Evolutionary conservation across 1,140 invertebrate species (phyloP).

Genomic region (Amyelois transitella): DNA sequence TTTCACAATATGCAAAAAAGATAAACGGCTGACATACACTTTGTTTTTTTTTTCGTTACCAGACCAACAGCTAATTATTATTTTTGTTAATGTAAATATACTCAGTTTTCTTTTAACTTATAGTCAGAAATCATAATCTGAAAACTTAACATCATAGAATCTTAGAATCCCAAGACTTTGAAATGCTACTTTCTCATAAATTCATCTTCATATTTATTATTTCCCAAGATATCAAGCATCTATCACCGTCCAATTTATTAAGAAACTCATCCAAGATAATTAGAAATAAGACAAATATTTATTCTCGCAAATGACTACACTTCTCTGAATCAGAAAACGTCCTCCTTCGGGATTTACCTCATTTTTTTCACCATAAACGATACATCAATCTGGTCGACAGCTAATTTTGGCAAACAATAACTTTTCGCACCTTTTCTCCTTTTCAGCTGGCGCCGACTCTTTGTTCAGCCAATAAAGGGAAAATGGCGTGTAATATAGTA

Average conservation of each 20-base stretch:
- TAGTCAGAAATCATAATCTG: no score
- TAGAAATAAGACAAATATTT: background rate
- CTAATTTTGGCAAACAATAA: constrained; percentile 48
- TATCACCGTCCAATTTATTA: background rate
- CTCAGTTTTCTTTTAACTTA: no score
- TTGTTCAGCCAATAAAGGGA: constrained; percentile 18
- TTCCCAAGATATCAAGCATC: background rate
- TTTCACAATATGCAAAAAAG: no score
- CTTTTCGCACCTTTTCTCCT: constrained; percentile 29
- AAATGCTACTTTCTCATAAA: background rate
- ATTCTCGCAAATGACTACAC: background rate
- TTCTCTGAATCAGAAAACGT: constrained; percentile 3
- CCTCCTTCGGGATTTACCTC: constrained; percentile 3
- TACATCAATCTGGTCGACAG: constrained; percentile 46
- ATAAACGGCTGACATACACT: no score
- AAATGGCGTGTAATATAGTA: constrained; percentile 20
- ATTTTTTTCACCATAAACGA: constrained; percentile 25
- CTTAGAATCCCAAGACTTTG: no score
- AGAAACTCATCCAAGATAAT: background rate
- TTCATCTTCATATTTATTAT: background rate
- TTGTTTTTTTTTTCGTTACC: no score
- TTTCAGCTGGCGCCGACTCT: constrained; percentile 14
- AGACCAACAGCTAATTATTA: no score
- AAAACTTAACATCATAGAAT: no score
- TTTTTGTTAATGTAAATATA: no score